Base-by-base conservation (phyloP, 2,888 invertebrate genomes). In the Bellardia bayeri region DNA sequence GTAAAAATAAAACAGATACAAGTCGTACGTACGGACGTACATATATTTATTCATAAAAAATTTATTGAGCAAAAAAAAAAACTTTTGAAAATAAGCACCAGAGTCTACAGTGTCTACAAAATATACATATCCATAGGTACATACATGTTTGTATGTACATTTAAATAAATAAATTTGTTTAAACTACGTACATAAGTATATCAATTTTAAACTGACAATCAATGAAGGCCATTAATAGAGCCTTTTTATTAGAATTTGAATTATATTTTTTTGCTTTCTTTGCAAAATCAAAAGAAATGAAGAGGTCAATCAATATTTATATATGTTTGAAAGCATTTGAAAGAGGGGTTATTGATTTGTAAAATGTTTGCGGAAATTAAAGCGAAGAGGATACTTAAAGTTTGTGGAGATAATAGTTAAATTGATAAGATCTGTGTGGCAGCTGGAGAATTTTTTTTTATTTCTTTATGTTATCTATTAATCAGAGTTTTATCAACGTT, bases 21-120 rank as follows among this genome's bases (percentile, higher is more conserved):
- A 66, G 11, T 14, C 13, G 33, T 66, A 8, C 2, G 37, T 4
- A 37, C 37, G 37, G 23, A 23, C 23, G 23, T 23, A 23, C 11
- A 42, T n/a, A n/a, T n/a, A n/a, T 23, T 30, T 23, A 45, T 9
- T 66, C 23, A 75, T 75, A 64, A 49, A 61, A 64, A 63, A 64
- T 75, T 49, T n/a, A 58, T 74, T 61, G 45, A 75, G 23, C 45
- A 61, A 61, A 45, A 14, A 45, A 14, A 74, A 37, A 37, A 74
- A 9, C 14, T 40, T 9, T 40, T 45, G 11, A 45, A 45, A 42
- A 66, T 42, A 9, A 40, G 16, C 6, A 42, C 23, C 45, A 1
- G 5, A 45, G 23, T 2, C 3, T 14, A 13, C 11, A n/a, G n/a
- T n/a, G n/a, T n/a, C n/a, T n/a, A n/a, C n/a, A n/a, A n/a, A n/a